Evolutionary conservation across 2,113 vertebrate species (phyloP), one percentile per base, ranked within the genome.

Genomic region (Heterocephalus glaber): DNA sequence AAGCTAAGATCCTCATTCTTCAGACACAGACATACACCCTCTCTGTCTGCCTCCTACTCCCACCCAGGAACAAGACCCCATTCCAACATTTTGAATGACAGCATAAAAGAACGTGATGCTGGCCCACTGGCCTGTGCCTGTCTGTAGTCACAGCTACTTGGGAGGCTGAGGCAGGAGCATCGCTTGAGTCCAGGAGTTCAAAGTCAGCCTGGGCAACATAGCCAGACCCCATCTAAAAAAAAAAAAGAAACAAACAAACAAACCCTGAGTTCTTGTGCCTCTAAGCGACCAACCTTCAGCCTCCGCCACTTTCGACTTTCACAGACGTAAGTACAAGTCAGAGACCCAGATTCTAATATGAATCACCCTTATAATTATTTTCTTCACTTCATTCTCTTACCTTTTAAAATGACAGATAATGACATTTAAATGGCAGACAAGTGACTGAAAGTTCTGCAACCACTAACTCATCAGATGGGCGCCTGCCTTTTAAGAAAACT

Each of bases 271-370:
- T 70, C 30, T 2, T 0, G n/a, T 0, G 22, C 38, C 60, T 63
- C 65, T 85, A 9, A 35, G 54, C 56, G 38, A 47, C 16, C 82
- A 38, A 12, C 9, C 30, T 33, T 44, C 44, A 8, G 12, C 3
- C 44, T 26, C 2, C 3, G 7, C 17, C 9, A 22, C 33, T 74
- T 56, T 35, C 5, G 2, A 22, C 33, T 74, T 56, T 35, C 5
- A 1, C 9, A n/a, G 12, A 16, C 4, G 2, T 6, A 3, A n/a
- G 0, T 8, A n/a, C 17, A 80, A 80, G 22, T 33, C 20, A 30
- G 77, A 90, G 90, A n/a, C 76, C 38, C 30, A 28, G 3, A 38
- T 61, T 79, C 61, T 38, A 47, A 54, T 7, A 89, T 41, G 7
- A 20, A 20, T 17, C 14, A 60, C 30, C 16, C 44, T 44, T 19